Evolutionary conservation across 2,888 invertebrate genomes (phyloP).

Genomic region (Lasius fuliginosus): DNA sequence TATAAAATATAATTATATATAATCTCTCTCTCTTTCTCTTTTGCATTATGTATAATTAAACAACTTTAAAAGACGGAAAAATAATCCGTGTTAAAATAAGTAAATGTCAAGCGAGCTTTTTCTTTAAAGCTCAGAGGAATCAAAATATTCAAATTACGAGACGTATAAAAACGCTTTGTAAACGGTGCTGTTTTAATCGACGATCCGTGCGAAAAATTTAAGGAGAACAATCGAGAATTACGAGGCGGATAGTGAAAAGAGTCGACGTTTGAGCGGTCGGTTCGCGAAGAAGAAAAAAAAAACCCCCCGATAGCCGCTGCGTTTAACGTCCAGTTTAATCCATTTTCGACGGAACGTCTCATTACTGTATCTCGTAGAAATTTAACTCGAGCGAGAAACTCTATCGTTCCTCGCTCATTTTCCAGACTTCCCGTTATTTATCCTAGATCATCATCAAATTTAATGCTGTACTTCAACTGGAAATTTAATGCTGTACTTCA

Average conservation of each 20-base stretch:
- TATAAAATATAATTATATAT: not conserved
- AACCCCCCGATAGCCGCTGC: constrained; percentile 9
- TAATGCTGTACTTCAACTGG: not conserved
- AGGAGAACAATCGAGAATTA: constrained; percentile 39
- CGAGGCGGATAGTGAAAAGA: constrained; percentile 67
- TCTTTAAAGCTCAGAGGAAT: not conserved
- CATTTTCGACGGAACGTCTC: not conserved
- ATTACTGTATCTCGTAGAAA: constrained; percentile 12
- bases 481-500: not conserved
- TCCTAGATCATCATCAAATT: not conserved
- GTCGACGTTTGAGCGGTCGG: constrained; percentile 66
- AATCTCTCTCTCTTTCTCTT: not conserved
- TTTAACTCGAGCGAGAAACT: not conserved
- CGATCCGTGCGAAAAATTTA: not conserved
- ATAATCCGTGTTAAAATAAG: not conserved
- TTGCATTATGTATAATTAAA: not conserved
- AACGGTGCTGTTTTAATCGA: constrained; percentile 17
- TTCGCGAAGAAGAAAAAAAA: not conserved
- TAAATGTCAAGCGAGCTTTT: not conserved
- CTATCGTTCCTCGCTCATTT: not conserved
- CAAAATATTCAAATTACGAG: not conserved
- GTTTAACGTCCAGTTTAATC: constrained; percentile 42
- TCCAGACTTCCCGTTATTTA: not conserved
- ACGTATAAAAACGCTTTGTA: not conserved
- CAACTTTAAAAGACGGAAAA: not conserved